Conservation (phyloP, 1,140 invertebrate genomes). For the Trachymyrmex septentrionalis region DNA sequence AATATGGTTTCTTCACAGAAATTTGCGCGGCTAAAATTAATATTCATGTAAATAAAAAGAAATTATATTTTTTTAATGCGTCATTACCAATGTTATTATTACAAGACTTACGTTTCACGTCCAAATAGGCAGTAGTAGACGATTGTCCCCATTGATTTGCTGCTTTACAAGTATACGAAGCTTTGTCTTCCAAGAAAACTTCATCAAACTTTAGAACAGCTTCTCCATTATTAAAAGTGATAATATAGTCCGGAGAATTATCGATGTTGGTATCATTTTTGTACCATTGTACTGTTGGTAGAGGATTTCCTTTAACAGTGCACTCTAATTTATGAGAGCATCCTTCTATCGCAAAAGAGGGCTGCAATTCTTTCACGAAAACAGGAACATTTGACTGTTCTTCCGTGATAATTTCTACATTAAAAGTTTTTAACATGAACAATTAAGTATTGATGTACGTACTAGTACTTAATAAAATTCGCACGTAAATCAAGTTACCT, state of each 20-base stretch:
- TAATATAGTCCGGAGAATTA: constrained; percentile 90
- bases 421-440: background rate
- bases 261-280: constrained; percentile 92
- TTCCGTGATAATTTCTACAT: constrained; percentile 89
- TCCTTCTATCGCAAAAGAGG: constrained; percentile 89
- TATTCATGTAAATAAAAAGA: background rate
- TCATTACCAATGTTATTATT: background rate
- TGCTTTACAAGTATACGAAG: constrained; percentile 90
- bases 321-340: constrained; percentile 90
- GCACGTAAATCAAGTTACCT: constrained; percentile 84
- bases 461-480: background rate
- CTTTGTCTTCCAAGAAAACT: constrained; percentile 88
- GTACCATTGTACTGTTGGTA: constrained; percentile 93
- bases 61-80: background rate
- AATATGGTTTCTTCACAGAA: constrained; percentile 86
- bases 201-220: constrained; percentile 89
- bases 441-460: background rate
- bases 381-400: constrained; percentile 89
- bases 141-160: constrained; percentile 90
- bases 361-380: constrained; percentile 89
- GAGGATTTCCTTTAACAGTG: constrained; percentile 90
- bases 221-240: constrained; percentile 90
- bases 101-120: constrained; percentile 84
- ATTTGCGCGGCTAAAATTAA: constrained; percentile 85
- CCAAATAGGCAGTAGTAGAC: constrained; percentile 87